A percentile compares a stretch with the other conserved stretches of the same genome.
phyloP scores from a whole-genome alignment of 2,888 invertebrate genomes.

The Acleris literana region DNA sequence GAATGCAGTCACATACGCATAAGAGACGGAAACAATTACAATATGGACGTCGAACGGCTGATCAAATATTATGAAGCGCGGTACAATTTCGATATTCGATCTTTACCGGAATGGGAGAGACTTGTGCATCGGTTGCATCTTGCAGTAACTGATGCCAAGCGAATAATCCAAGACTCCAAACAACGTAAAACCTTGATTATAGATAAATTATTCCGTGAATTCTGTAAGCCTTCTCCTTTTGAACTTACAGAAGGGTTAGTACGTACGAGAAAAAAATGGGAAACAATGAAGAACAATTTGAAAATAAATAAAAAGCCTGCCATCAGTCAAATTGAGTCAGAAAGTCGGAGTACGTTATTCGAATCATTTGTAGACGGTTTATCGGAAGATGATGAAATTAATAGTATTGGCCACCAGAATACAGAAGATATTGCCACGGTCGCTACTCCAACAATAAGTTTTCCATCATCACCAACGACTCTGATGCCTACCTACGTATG shows the following conservation, averaged over 20 bases:
- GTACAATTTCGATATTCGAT: constrained; percentile 59
- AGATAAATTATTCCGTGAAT: constrained; percentile 59
- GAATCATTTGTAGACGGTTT: constrained; percentile 37
- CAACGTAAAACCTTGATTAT: constrained; percentile 61
- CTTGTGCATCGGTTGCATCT: constrained; percentile 57
- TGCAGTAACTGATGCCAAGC: constrained; percentile 52
- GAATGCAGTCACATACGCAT: constrained; percentile 61
- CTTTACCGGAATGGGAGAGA: constrained; percentile 62
- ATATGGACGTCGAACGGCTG: constrained; percentile 54
- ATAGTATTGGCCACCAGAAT: constrained; percentile 56
- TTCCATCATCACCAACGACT: constrained; percentile 24
- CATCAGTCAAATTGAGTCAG: constrained; percentile 38
- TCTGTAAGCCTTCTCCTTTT: constrained; percentile 63
- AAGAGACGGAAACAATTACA: constrained; percentile 50
- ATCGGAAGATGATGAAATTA: constrained; percentile 37
- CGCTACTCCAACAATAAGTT: constrained; percentile 4
- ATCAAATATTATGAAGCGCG: constrained; percentile 60
- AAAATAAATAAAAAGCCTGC: constrained; percentile 11
- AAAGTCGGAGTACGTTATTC: constrained; percentile 24
- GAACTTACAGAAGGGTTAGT: constrained; percentile 57
- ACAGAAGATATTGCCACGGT: constrained; percentile 51
- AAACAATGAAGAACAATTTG: constrained; percentile 42
- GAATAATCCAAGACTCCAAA: constrained; percentile 55
- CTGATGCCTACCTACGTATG: constrained; percentile 52
- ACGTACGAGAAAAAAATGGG: constrained; percentile 64